Conservation (phyloP, 2,113 vertebrate species). For the Hyaena hyaena region DNA sequence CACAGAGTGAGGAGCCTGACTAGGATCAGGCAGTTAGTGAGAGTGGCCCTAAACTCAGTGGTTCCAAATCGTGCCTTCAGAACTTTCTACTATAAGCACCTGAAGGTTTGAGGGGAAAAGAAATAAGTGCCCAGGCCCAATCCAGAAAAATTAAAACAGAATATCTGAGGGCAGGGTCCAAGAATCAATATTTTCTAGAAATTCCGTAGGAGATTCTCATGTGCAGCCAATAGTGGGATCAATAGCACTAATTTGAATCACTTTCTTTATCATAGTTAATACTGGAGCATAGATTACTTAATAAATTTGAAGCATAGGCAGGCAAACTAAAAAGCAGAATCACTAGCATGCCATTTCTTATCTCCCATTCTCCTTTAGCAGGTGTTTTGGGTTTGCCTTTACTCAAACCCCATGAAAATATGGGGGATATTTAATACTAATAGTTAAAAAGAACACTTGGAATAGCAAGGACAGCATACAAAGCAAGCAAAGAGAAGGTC, state of each 20-base stretch:
- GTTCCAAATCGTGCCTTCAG: background rate
- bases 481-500: background rate
- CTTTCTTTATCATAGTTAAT: background rate
- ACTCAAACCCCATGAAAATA: background rate
- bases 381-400: background rate
- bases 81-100: background rate
- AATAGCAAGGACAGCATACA: background rate
- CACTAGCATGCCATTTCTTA: background rate
- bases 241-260: background rate
- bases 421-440: background rate
- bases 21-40: background rate
- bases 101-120: background rate
- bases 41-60: background rate
- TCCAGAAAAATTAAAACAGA: background rate
- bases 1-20: background rate
- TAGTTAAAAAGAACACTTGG: background rate
- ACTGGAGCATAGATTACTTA: background rate
- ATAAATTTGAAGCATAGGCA: background rate
- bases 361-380: background rate
- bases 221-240: background rate
- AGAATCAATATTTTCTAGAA: slow-evolving; percentile 3
- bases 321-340: background rate
- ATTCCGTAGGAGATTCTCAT: background rate
- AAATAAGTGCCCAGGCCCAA: background rate
- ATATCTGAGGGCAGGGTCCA: background rate